Conservation (phyloP, 2,888 invertebrate species). For the Heliconius cydno region DNA sequence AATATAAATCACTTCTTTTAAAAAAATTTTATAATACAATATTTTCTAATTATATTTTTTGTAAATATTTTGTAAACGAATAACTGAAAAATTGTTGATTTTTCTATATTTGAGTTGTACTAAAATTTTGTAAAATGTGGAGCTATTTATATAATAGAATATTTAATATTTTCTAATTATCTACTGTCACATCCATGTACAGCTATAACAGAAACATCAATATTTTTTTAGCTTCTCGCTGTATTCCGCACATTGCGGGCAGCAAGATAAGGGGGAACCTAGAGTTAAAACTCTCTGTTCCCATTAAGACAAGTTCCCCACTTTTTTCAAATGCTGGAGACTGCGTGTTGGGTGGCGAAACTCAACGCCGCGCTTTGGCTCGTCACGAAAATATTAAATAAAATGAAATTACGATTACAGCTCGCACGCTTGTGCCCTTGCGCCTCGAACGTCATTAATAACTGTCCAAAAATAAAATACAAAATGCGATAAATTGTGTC, state of each 20-base stretch:
- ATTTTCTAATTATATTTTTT: background rate
- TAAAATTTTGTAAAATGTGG: background rate
- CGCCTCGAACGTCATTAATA: background rate
- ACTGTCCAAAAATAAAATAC: conserved; percentile 13
- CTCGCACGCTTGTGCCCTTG: no score
- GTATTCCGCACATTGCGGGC: no score
- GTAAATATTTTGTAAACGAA: background rate
- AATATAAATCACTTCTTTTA: conserved; percentile 61
- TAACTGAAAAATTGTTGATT: background rate
- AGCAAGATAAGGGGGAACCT: no score
- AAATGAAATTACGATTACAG: no score
- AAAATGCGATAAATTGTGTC: conserved; percentile 13
- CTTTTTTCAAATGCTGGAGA: no score
- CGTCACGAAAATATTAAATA: no score
- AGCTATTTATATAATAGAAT: background rate
- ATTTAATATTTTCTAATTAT: background rate
- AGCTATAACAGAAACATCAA: background rate
- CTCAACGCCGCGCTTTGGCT: no score
- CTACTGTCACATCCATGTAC: background rate
- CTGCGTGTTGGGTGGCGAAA: no score
- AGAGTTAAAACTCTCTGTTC: no score
- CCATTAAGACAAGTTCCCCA: no score
- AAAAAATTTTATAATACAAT: background rate
- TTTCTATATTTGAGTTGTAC: background rate
- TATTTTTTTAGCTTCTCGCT: no score